phyloP scores from a whole-genome alignment of 2,797 vertebrate genomes.

The Diceros bicornis region DNA sequence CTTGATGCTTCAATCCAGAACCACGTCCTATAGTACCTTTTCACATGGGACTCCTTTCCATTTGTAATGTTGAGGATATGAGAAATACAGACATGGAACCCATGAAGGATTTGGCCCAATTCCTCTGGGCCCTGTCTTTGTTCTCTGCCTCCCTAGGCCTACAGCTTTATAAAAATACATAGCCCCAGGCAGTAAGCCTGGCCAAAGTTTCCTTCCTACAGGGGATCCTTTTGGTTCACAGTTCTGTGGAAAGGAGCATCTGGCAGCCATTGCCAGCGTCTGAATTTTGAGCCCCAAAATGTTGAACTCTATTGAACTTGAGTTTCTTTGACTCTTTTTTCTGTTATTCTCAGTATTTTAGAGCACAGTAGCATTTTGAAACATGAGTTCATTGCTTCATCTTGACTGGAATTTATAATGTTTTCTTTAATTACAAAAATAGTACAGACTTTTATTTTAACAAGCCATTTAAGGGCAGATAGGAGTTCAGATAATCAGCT shows the following conservation, averaged over 20 bases:
- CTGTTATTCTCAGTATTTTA: background rate
- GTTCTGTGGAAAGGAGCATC: background rate
- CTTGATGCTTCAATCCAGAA: background rate
- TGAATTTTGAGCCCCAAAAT: background rate
- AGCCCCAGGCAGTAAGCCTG: background rate
- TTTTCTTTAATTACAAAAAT: background rate
- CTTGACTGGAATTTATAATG: background rate
- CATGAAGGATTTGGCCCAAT: background rate
- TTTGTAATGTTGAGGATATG: accelerated
- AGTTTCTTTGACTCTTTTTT: background rate
- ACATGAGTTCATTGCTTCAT: background rate
- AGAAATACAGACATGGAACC: background rate
- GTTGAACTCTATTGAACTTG: background rate
- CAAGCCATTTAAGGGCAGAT: background rate
- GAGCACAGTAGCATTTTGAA: background rate
- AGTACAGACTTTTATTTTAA: background rate
- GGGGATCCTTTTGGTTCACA: background rate
- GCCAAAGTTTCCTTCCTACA: background rate
- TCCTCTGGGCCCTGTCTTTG: background rate
- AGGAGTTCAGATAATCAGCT: background rate
- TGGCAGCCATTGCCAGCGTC: too few species aligned
- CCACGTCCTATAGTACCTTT: background rate
- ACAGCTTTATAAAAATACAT: background rate
- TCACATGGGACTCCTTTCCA: too few species aligned
- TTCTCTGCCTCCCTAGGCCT: background rate